These are phyloP conservation scores for Deilephila elpenor DNA, from an alignment of 2,888 invertebrate species.

Conservation along the genomic window DNA sequence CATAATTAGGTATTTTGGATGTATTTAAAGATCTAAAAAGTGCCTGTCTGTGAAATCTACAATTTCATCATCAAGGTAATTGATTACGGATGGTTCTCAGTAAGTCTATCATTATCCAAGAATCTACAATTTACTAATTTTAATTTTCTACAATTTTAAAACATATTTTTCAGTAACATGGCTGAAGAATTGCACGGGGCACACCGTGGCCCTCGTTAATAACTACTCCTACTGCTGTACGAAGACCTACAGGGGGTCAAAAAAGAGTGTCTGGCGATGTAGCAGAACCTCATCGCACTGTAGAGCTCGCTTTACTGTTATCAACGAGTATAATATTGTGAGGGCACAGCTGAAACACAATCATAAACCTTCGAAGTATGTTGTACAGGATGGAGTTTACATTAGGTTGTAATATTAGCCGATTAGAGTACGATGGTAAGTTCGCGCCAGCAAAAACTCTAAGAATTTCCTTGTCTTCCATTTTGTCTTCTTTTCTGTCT, in stretches of 20 bases:
- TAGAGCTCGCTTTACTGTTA: constrained; percentile 24
- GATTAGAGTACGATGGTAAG: background rate
- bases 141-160: background rate
- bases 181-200: background rate
- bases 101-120: too few relatives aligned
- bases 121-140: background rate
- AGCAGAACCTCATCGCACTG: constrained; percentile 20
- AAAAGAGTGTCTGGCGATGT: constrained; percentile 24
- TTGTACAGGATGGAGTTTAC: constrained; percentile 20
- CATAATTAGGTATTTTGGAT: too few relatives aligned
- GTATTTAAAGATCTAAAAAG: too few relatives aligned
- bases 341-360: constrained; percentile 14
- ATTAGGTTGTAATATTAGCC: constrained; percentile 3
- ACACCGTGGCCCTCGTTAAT: background rate
- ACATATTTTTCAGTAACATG: background rate
- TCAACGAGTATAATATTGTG: background rate
- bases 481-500: too few relatives aligned
- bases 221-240: background rate
- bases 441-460: too few relatives aligned
- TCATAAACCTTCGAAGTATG: constrained; percentile 25
- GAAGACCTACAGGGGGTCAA: background rate
- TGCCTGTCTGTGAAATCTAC: too few relatives aligned
- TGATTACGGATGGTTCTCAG: too few relatives aligned
- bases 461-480: too few relatives aligned
- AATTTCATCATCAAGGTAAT: too few relatives aligned